Evolutionary conservation across 2,113 vertebrate genomes (phyloP).

Genomic region (Myanophis thanlyinensis): DNA sequence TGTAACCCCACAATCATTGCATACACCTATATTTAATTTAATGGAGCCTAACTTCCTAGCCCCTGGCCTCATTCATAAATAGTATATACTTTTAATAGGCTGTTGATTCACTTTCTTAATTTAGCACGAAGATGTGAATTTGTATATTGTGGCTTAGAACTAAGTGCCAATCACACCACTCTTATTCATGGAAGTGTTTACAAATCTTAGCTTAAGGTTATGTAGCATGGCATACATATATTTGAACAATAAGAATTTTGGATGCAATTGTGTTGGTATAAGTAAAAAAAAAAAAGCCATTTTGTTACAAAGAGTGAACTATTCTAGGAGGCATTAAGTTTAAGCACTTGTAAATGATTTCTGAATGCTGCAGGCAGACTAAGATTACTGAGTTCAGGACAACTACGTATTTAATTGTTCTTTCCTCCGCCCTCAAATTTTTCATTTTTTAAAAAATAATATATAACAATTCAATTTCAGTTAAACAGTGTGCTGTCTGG

Average conservation of each 20-base stretch:
- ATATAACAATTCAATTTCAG: too few relatives aligned
- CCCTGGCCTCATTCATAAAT: neutral
- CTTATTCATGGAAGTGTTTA: neutral
- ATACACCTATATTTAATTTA: neutral
- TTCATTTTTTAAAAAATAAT: too few relatives aligned
- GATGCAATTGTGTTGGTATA: neutral
- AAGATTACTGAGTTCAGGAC: conserved; percentile 42
- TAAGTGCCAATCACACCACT: neutral
- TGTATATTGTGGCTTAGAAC: neutral
- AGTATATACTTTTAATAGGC: neutral
- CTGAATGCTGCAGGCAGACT: conserved; percentile 6
- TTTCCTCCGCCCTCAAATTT: too few relatives aligned
- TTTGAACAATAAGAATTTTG: neutral
- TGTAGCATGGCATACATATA: neutral
- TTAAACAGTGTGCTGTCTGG: too few relatives aligned
- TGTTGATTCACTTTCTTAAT: neutral
- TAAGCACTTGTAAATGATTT: conserved; percentile 22
- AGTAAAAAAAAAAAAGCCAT: conserved; percentile 1
- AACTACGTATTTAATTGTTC: conserved; percentile 33
- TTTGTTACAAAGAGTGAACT: neutral
- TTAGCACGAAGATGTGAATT: neutral
- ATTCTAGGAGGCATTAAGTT: conserved; percentile 8
- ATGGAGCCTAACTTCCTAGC: neutral
- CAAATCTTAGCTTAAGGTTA: neutral
- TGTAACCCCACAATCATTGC: neutral